Evolutionary conservation across 2,797 vertebrate genomes (phyloP), one percentile per base, ranked within the genome.

Genomic region (Chrysocyon brachyurus): DNA sequence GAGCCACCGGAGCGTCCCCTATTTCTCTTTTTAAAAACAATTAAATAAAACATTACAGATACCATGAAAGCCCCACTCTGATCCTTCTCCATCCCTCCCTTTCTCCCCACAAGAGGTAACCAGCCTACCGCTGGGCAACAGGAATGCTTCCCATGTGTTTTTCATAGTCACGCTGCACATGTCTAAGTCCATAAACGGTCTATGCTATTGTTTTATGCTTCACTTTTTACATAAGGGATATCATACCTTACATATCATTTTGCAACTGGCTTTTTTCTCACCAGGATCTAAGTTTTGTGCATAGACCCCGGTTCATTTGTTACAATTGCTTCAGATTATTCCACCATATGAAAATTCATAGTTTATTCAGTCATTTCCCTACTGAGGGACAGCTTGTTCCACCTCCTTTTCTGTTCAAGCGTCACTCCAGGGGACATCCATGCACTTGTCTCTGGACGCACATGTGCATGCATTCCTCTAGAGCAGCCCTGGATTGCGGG

Each of bases 21-120:
- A 46, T 46, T 46, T 77, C n/a, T 66, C 49, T 75, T 64, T 64
- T 59, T 17, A 24, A 87, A 86, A 90, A 40, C n/a, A 73, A 54
- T 40, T 79, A 57, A 84, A 87, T 52, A 90, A 93, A 95, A 83
- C 28, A 68, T 87, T 57, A 57, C 14, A 52, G 19, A 57, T 84
- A 26, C 16, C 72, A 16, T 16, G 28, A 77, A 40, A 90, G 56
- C 12, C 17, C 46, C 24, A 12, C 12, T 79, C 72, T 26, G 91
- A 17, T 40, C 12, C 22, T 24, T 52, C 46, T 72, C 21, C 61
- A 21, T 10, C 3, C 21, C 14, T 26, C 12, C 52, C 31, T 85
- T 70, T 26, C 36, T 82, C 78, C 59, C 2, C 17, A n/a, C 0
- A 5, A 26, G n/a, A 82, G 14, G 33, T 40, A 68, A 70, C 40